Conservation (phyloP, 2,113 vertebrate genomes). For the Oceanites oceanicus region DNA sequence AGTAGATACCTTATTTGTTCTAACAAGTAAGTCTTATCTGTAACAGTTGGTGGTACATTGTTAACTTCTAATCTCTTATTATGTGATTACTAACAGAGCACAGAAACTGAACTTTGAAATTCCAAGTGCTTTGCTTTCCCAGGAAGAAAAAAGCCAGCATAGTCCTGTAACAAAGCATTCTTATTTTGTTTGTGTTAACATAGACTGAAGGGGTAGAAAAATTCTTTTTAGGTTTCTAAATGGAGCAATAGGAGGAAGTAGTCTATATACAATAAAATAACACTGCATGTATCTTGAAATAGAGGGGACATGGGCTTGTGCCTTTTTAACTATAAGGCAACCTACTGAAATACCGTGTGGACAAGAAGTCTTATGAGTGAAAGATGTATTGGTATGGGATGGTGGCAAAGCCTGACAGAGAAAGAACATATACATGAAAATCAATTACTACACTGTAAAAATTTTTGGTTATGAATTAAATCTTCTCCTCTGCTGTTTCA, state of each 20-base stretch:
- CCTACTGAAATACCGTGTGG: background rate
- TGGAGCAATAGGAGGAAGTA: background rate
- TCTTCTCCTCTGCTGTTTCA: background rate
- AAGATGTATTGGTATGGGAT: background rate
- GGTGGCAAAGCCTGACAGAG: background rate
- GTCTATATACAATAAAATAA: background rate
- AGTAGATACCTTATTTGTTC: background rate
- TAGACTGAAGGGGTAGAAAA: background rate
- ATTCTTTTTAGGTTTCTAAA: background rate
- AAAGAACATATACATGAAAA: background rate
- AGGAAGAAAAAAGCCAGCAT: background rate
- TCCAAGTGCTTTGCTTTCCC: background rate
- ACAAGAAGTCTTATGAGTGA: background rate
- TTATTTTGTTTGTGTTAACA: background rate
- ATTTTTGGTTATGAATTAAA: background rate
- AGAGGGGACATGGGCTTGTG: background rate
- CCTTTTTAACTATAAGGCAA: background rate
- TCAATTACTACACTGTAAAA: background rate
- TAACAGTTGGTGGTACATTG: background rate
- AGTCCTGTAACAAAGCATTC: background rate
- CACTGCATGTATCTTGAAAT: rapidly evolving
- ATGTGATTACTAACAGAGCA: background rate
- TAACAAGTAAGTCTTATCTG: background rate
- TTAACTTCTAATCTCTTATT: background rate
- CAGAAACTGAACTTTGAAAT: background rate